Conservation (phyloP, 2,888 invertebrate genomes). For the Oscheius myriophilus region DNA sequence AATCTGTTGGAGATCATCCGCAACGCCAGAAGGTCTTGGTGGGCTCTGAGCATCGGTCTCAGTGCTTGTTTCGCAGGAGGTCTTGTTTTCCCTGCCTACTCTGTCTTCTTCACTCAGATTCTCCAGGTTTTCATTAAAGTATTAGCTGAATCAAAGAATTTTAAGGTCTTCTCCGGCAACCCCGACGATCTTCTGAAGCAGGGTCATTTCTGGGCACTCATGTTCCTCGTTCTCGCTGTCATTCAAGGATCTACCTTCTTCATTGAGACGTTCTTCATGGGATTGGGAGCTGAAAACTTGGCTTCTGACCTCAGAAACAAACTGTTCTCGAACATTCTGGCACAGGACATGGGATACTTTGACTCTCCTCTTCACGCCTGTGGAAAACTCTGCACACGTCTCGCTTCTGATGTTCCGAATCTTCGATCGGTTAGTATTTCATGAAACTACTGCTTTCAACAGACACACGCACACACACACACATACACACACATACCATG, state of each 20-base stretch:
- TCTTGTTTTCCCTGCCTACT: slow-evolving; percentile 73
- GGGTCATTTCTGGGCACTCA: slow-evolving; percentile 73
- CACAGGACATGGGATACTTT: slow-evolving; percentile 73
- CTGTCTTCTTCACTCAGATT: slow-evolving; percentile 72
- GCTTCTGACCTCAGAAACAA: slow-evolving; percentile 70
- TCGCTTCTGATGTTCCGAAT: slow-evolving; percentile 73
- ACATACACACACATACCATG: background rate
- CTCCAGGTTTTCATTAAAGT: slow-evolving; percentile 47
- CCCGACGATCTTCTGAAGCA: slow-evolving; percentile 67
- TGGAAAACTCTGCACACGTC: slow-evolving; percentile 72
- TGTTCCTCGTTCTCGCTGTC: slow-evolving; percentile 71
- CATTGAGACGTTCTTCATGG: slow-evolving; percentile 67
- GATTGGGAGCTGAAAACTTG: slow-evolving; percentile 70
- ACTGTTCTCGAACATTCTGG: slow-evolving; percentile 72
- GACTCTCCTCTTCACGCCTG: slow-evolving; percentile 71
- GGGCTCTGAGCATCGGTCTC: slow-evolving; percentile 70
- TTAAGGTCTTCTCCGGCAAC: slow-evolving; percentile 57
- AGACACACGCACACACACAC: too few relatives aligned
- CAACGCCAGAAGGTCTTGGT: slow-evolving; percentile 64
- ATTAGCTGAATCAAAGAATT: background rate
- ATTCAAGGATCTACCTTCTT: slow-evolving; percentile 70
- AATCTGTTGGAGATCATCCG: slow-evolving; percentile 68
- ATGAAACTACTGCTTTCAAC: background rate
- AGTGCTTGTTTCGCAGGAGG: slow-evolving; percentile 71
- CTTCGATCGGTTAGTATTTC: slow-evolving; percentile 44